These are phyloP conservation scores for Leiothrix lutea DNA, from an alignment of 2,113 vertebrate species.

Conservation along the genomic window DNA sequence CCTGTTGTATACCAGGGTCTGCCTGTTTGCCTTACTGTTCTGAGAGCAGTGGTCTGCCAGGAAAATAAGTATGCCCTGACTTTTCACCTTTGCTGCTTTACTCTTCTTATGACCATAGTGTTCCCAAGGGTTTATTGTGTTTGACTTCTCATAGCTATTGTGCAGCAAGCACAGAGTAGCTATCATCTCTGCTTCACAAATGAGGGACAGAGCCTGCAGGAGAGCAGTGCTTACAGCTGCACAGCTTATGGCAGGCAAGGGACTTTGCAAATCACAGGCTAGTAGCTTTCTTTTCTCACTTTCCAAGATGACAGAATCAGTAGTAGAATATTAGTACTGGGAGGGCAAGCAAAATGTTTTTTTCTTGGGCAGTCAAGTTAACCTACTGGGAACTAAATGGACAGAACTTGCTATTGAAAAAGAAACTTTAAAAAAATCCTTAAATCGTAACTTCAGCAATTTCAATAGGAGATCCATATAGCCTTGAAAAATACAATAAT, in stretches of 20 bases:
- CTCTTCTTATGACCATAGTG: neutral
- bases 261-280: neutral
- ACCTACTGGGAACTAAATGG: neutral
- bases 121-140: neutral
- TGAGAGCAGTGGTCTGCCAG: neutral
- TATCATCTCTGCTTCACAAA: neutral
- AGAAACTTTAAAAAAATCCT: rapidly evolving
- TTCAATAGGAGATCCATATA: neutral
- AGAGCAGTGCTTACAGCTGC: neutral
- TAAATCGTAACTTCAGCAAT: neutral
- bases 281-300: neutral
- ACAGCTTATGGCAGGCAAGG: neutral
- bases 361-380: neutral
- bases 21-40: neutral
- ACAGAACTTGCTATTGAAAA: neutral
- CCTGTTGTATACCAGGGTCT: neutral
- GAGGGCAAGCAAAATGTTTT: neutral
- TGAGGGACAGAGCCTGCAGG: neutral
- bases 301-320: neutral
- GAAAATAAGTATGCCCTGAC: neutral
- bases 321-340: neutral
- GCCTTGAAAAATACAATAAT: neutral
- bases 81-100: slow-evolving; percentile 1
- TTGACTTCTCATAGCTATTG: neutral
- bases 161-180: neutral